Evolutionary conservation across 2,888 invertebrate genomes (phyloP).

Genomic region (Dermolepida albohirtum): DNA sequence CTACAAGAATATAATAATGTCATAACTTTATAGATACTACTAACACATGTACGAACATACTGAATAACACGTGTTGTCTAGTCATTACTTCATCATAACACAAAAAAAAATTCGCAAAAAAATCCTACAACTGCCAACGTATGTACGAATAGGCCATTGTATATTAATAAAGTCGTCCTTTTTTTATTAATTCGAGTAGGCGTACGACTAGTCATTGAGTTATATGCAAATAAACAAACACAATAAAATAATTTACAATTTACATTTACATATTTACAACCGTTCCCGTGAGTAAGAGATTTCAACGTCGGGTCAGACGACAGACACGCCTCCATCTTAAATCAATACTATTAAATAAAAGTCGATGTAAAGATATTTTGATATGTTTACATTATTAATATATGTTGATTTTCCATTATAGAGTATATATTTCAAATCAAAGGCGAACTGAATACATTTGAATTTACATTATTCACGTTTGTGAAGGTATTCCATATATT

Average conservation of each 20-base stretch:
- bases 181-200: conserved; percentile 41
- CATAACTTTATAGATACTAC: not conserved
- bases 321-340: conserved; percentile 39
- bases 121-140: conserved; percentile 15
- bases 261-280: conserved; percentile 40
- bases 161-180: conserved; percentile 45
- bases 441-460: conserved; percentile 15
- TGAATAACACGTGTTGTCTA: conserved; percentile 25
- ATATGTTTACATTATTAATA: conserved; percentile 38
- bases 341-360: conserved; percentile 36
- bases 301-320: conserved; percentile 40
- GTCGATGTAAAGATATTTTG: conserved; percentile 27
- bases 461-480: conserved; percentile 4
- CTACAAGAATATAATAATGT: not conserved
- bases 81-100: conserved; percentile 7
- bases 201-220: conserved; percentile 34
- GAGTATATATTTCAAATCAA: conserved; percentile 7
- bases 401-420: conserved; percentile 32
- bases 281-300: conserved; percentile 38
- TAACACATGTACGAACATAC: not conserved
- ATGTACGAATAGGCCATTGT: conserved; percentile 28
- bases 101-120: conserved; percentile 27
- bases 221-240: conserved; percentile 44
- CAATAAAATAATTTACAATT: conserved; percentile 44
- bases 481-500: no score